phyloP scores from a whole-genome alignment of 2,888 invertebrate species.

The Chymomyza amoena region DNA sequence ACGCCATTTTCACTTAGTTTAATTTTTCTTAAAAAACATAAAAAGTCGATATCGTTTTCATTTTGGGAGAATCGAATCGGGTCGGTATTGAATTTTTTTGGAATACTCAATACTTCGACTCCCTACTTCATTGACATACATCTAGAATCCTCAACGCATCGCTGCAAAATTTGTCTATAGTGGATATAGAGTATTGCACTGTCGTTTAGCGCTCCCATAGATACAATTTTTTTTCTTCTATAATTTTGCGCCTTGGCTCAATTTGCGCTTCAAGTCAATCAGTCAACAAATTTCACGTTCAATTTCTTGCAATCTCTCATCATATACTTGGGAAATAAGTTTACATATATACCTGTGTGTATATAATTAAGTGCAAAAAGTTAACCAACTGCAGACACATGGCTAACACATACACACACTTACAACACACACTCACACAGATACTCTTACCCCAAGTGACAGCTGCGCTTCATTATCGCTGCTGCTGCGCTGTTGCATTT shows the following conservation, averaged over 20 bases:
- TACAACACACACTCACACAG: slow-evolving; percentile 14
- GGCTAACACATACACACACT: background rate
- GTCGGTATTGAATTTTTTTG: too few species aligned
- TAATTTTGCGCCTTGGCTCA: background rate
- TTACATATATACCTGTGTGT: slow-evolving; percentile 26
- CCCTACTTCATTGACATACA: too few species aligned
- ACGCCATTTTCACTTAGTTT: too few species aligned
- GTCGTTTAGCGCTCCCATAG: too few species aligned
- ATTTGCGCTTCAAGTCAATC: slow-evolving; percentile 44
- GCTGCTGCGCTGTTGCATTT: slow-evolving; percentile 16
- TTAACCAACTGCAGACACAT: slow-evolving; percentile 39
- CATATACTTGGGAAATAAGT: slow-evolving; percentile 29
- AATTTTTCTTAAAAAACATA: too few species aligned
- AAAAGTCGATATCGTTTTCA: too few species aligned
- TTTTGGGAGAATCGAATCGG: too few species aligned
- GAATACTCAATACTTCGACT: too few species aligned
- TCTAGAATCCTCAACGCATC: too few species aligned
- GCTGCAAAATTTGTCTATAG: too few species aligned
- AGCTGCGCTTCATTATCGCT: slow-evolving; percentile 33
- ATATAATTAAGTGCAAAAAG: slow-evolving; percentile 61
- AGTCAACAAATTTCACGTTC: slow-evolving; percentile 58
- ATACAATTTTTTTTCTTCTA: background rate
- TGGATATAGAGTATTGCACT: too few species aligned
- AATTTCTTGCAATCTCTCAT: slow-evolving; percentile 52
- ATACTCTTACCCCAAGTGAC: background rate